Conservation (phyloP, 2,113 vertebrate species). For the Prionailurus bengalensis region DNA sequence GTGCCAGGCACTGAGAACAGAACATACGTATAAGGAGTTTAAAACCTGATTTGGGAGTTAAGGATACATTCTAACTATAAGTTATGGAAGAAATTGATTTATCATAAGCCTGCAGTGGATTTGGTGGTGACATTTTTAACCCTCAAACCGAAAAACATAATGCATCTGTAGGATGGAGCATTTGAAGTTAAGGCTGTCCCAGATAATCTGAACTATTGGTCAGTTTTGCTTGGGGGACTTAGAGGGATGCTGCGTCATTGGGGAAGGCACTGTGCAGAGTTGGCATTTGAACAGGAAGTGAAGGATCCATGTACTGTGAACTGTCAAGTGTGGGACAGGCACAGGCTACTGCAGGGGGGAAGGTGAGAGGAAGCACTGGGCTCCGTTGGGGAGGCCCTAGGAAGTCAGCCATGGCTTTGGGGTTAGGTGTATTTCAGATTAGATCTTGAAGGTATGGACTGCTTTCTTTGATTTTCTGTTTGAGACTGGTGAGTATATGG, state of each 20-base stretch:
- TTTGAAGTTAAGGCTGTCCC: neutral
- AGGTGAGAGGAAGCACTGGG: neutral
- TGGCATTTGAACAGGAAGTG: neutral
- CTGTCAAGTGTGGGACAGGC: neutral
- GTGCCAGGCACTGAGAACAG: neutral
- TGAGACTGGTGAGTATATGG: neutral
- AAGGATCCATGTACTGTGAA: neutral
- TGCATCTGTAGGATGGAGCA: neutral
- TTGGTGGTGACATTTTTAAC: neutral
- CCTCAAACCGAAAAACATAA: neutral
- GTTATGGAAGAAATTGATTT: neutral
- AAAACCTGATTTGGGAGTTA: neutral
- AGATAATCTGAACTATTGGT: neutral
- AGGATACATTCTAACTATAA: neutral
- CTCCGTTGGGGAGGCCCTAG: neutral
- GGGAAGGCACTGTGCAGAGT: neutral
- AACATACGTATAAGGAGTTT: neutral
- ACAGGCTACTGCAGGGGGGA: rapidly evolving
- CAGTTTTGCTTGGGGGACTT: conserved; percentile 3
- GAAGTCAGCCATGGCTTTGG: neutral
- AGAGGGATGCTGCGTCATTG: neutral
- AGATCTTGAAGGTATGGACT: neutral
- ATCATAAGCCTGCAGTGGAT: neutral
- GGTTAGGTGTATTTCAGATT: neutral
- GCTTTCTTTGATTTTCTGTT: neutral